phyloP scores from a whole-genome alignment of 64 coral and sea anemone genomes.

The Cladopsammia gracilis region DNA sequence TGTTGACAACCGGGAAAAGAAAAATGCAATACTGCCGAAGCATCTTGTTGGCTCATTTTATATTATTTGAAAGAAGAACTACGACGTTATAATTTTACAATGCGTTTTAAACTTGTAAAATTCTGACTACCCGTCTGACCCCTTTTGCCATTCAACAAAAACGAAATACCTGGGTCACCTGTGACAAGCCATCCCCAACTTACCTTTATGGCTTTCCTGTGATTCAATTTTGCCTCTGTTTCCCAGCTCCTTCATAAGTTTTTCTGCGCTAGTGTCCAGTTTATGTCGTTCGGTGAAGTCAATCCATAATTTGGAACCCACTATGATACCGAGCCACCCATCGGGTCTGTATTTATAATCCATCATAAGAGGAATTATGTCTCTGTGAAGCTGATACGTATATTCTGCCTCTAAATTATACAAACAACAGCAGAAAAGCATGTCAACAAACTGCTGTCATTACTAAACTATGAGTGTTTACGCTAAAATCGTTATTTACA shows the following conservation, averaged over 20 bases:
- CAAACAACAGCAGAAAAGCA: neutral
- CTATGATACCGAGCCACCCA: conserved; percentile 74
- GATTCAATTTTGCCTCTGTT: conserved; percentile 48
- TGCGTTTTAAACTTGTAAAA: too few relatives aligned
- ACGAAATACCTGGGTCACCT: neutral
- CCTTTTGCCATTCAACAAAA: too few relatives aligned
- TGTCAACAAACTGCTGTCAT: neutral
- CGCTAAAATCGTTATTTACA: too few relatives aligned
- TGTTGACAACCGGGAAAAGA: too few relatives aligned
- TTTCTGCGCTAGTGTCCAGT: conserved; percentile 56
- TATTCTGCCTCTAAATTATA: conserved; percentile 69
- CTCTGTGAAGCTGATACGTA: conserved; percentile 60
- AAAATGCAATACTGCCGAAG: too few relatives aligned
- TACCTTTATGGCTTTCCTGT: conserved; percentile 62
- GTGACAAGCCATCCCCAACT: neutral
- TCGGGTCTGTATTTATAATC: conserved; percentile 67
- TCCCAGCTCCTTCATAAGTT: conserved; percentile 78
- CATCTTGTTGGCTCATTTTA: too few relatives aligned
- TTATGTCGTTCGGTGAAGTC: conserved; percentile 74
- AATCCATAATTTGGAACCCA: conserved; percentile 88
- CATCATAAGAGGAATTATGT: conserved; percentile 74
- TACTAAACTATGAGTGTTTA: too few relatives aligned
- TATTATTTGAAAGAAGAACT: too few relatives aligned
- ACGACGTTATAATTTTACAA: too few relatives aligned
- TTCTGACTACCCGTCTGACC: too few relatives aligned